These are phyloP conservation scores for Drosophila phalerata DNA, from an alignment of 2,888 invertebrate species.

Conservation along the genomic window DNA sequence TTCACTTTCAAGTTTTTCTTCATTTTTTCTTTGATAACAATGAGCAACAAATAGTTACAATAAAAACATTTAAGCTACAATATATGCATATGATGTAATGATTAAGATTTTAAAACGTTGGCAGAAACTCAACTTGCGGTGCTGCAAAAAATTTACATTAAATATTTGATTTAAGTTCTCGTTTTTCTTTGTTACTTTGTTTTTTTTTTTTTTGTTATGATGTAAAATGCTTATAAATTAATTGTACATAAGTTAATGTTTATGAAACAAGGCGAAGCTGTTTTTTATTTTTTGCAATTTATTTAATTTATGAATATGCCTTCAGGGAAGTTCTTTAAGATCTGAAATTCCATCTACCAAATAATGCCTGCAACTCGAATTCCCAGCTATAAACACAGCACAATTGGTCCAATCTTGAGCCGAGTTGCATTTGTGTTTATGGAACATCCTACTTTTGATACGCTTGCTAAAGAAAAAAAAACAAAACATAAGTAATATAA, in stretches of 20 bases:
- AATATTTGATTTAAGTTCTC: conserved; percentile 73
- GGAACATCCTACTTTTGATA: conserved; percentile 22
- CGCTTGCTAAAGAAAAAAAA: conserved; percentile 10
- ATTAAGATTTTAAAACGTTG: conserved; percentile 51
- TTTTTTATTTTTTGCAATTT: conserved; percentile 1
- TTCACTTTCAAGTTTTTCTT: conserved; percentile 12
- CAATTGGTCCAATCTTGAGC: conserved; percentile 14
- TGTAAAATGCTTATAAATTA: conserved; percentile 78
- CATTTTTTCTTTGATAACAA: conserved; percentile 45
- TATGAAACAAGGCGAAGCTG: conserved; percentile 62
- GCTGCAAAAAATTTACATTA: conserved; percentile 72
- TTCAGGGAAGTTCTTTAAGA: background rate
- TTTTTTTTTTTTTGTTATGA: background rate
- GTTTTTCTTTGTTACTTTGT: background rate
- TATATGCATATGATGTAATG: conserved; percentile 34
- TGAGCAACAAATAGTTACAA: conserved; percentile 77
- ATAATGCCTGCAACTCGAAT: conserved; percentile 28
- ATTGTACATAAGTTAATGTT: conserved; percentile 74
- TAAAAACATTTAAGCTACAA: conserved; percentile 80
- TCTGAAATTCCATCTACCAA: conserved; percentile 6
- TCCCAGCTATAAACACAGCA: background rate
- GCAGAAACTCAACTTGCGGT: conserved; percentile 60
- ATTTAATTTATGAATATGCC: conserved; percentile 19
- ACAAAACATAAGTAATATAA: background rate
- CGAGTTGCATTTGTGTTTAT: background rate